Percentiles rank a stretch among this genome's conserved stretches.
phyloP scores from a whole-genome alignment of 2,888 invertebrate genomes.

The Chloroclysta siterata region DNA sequence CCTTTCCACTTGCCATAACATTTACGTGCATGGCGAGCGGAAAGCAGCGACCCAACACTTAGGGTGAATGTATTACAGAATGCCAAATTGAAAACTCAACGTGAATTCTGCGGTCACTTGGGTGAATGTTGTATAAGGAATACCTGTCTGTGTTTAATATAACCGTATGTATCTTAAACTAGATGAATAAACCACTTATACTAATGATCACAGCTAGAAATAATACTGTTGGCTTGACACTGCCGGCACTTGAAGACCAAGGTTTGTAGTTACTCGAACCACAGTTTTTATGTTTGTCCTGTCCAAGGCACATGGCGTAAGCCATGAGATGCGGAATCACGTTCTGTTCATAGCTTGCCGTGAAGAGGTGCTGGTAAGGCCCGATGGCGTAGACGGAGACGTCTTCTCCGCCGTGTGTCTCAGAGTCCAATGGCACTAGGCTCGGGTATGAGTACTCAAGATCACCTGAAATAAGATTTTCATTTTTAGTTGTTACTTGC shows the following conservation, averaged over 20 bases:
- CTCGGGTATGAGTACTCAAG: slow-evolving; percentile 85
- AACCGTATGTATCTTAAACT: slow-evolving; percentile 6
- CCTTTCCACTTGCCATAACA: too few species aligned
- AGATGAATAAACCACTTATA: slow-evolving; percentile 22
- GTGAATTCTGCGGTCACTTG: too few species aligned
- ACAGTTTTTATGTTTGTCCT: slow-evolving; percentile 77
- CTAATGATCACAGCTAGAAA: slow-evolving; percentile 29
- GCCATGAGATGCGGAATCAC: slow-evolving; percentile 90
- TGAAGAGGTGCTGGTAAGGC: slow-evolving; percentile 92
- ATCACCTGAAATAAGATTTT: slow-evolving; percentile 58
- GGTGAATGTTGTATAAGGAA: too few species aligned
- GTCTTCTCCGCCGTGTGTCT: slow-evolving; percentile 92
- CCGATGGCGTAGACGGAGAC: slow-evolving; percentile 90
- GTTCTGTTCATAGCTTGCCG: slow-evolving; percentile 91
- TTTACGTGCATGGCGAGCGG: too few species aligned
- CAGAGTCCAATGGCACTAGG: slow-evolving; percentile 85
- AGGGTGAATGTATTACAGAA: too few species aligned
- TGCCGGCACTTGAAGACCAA: slow-evolving; percentile 24
- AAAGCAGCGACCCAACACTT: too few species aligned
- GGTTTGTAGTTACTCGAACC: slow-evolving; percentile 20
- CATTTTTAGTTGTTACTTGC: neutral
- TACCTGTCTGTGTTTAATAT: too few species aligned
- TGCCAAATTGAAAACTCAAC: too few species aligned
- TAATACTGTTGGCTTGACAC: slow-evolving; percentile 24
- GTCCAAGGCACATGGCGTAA: slow-evolving; percentile 88